Evolutionary conservation across 2,888 invertebrate genomes (phyloP).

Genomic region (Atrina japonica): DNA sequence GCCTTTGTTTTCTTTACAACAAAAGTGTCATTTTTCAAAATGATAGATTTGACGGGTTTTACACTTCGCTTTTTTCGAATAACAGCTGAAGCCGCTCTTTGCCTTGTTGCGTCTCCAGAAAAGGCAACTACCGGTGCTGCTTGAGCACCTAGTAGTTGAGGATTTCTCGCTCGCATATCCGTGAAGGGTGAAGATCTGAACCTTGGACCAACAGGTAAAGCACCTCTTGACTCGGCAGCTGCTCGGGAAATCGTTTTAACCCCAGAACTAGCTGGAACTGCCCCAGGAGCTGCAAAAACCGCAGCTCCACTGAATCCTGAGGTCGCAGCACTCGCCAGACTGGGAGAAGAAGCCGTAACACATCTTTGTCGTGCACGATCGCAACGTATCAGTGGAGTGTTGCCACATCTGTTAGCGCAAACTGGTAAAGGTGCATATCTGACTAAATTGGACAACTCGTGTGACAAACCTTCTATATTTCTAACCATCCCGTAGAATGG

Average conservation of each 20-base stretch:
- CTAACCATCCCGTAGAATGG: constrained; percentile 44
- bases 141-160: constrained; percentile 9
- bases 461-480: constrained; percentile 49
- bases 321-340: too few species aligned
- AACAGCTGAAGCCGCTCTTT: not conserved
- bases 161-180: constrained; percentile 18
- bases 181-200: constrained; percentile 29
- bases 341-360: constrained; percentile 11
- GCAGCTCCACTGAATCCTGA: not conserved
- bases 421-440: constrained; percentile 50
- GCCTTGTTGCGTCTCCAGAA: not conserved
- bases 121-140: constrained; percentile 7
- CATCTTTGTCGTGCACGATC: constrained; percentile 29
- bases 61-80: not conserved
- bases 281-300: not conserved
- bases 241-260: constrained; percentile 13
- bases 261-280: constrained; percentile 23
- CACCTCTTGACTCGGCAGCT: constrained; percentile 26
- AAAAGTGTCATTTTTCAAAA: not conserved
- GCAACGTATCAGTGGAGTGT: constrained; percentile 49
- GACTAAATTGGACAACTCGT: constrained; percentile 36
- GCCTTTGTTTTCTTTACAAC: not conserved
- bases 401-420: constrained; percentile 45
- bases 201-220: constrained; percentile 21
- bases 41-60: not conserved